A percentile compares a stretch with the other conserved stretches of the same genome.
Evolutionary conservation across 2,888 invertebrate genomes (phyloP).

Genomic region (Dorcus parallelipipedus): DNA sequence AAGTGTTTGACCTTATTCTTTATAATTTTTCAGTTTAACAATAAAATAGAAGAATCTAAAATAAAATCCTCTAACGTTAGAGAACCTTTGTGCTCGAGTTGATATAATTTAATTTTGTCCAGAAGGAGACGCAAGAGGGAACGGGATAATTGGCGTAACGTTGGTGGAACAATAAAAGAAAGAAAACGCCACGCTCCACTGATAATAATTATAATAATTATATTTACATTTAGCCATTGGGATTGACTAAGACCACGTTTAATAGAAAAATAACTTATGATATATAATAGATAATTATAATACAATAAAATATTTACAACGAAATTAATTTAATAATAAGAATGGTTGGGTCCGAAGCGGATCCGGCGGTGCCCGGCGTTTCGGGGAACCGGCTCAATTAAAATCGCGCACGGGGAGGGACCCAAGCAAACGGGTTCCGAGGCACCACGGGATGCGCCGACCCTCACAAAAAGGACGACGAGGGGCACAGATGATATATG

Average conservation of each 20-base stretch:
- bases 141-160: too few species aligned
- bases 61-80: too few species aligned
- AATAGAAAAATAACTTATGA: constrained; percentile 52
- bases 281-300: constrained; percentile 49
- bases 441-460: constrained; percentile 24
- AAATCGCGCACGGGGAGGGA: neutral
- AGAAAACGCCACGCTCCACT: constrained; percentile 32
- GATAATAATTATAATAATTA: constrained; percentile 48
- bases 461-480: constrained; percentile 32
- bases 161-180: neutral
- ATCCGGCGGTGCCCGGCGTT: constrained; percentile 19
- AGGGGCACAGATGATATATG: constrained; percentile 37
- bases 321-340: constrained; percentile 37
- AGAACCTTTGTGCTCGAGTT: too few species aligned
- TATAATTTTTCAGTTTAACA: too few species aligned
- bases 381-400: neutral
- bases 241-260: constrained; percentile 48
- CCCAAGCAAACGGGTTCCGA: constrained; percentile 22
- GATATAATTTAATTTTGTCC: too few species aligned
- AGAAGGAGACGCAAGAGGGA: too few species aligned
- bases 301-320: constrained; percentile 49
- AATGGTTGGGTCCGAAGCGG: constrained; percentile 9
- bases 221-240: constrained; percentile 49
- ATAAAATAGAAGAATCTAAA: too few species aligned
- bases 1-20: too few species aligned